phyloP scores from a whole-genome alignment of 2,888 invertebrate genomes.

The Nemoura dubitans region DNA sequence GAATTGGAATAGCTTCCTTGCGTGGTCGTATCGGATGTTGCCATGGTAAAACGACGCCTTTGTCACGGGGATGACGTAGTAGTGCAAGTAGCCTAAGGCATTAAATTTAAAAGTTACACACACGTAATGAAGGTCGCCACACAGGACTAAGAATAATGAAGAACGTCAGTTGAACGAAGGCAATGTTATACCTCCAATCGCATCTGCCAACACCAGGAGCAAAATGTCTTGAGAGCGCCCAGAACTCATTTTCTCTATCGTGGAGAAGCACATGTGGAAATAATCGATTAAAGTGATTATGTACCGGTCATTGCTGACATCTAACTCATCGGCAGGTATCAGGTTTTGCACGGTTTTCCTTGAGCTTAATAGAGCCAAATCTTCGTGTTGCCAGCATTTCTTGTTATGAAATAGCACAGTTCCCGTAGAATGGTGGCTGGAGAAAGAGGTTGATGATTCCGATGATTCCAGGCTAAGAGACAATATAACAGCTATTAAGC shows the following conservation, averaged over 20 bases:
- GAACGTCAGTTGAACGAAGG: not conserved
- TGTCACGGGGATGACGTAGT: conserved; percentile 36
- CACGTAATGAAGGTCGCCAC: too few relatives aligned
- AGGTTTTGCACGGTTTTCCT: conserved; percentile 28
- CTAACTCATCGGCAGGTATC: not conserved
- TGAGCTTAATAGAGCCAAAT: conserved; percentile 9
- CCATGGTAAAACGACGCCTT: conserved; percentile 28
- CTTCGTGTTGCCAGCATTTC: conserved; percentile 39
- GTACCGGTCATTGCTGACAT: not conserved
- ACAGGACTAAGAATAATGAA: too few relatives aligned
- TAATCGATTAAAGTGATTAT: conserved; percentile 17
- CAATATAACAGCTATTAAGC: too few relatives aligned
- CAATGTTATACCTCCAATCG: conserved; percentile 31
- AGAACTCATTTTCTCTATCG: conserved; percentile 20
- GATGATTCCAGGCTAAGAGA: not conserved
- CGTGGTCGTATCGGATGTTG: conserved; percentile 63
- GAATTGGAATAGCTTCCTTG: conserved; percentile 65
- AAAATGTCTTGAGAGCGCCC: conserved; percentile 22
- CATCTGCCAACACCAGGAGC: conserved; percentile 22
- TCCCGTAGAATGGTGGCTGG: not conserved
- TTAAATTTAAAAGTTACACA: too few relatives aligned
- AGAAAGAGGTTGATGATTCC: not conserved
- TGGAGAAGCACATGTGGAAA: conserved; percentile 10
- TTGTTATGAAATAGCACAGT: conserved; percentile 21
- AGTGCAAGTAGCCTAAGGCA: conserved; percentile 34